Percentiles rank a stretch among this genome's conserved stretches.
Conservation (phyloP, 2,888 invertebrate genomes). For the Cephus rjabovi region DNA sequence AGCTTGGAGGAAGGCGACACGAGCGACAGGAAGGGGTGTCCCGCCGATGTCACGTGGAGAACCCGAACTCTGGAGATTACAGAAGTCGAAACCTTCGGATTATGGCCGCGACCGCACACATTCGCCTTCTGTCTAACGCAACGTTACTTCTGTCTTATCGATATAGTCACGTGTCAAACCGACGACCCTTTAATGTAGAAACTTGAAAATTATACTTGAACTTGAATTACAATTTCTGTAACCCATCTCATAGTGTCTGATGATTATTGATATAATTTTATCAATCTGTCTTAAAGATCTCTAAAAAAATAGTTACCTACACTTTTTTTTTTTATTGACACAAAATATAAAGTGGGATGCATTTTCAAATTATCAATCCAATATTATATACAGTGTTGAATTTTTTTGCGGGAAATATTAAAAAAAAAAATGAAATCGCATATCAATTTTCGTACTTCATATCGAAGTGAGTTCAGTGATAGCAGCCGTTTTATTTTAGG, state of each 20-base stretch:
- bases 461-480: background rate
- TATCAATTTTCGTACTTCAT: background rate
- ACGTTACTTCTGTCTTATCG: background rate
- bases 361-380: too few species aligned
- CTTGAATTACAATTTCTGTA: background rate
- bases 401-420: too few species aligned
- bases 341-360: background rate
- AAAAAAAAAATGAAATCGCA: background rate
- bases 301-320: too few species aligned
- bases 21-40: conserved; percentile 29
- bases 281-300: too few species aligned
- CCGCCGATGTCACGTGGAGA: conserved; percentile 48
- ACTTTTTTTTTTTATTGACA: background rate
- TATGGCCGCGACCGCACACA: conserved; percentile 29
- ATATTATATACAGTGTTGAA: too few species aligned
- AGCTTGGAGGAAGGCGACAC: conserved; percentile 39
- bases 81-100: conserved; percentile 38
- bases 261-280: background rate
- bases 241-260: background rate
- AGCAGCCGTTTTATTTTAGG: background rate
- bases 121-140: background rate
- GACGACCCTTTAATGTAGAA: background rate
- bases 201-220: background rate
- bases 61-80: conserved; percentile 39
- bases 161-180: background rate